Evolutionary conservation across 2,888 invertebrate species (phyloP).

Genomic region (Metallyticus violacea): DNA sequence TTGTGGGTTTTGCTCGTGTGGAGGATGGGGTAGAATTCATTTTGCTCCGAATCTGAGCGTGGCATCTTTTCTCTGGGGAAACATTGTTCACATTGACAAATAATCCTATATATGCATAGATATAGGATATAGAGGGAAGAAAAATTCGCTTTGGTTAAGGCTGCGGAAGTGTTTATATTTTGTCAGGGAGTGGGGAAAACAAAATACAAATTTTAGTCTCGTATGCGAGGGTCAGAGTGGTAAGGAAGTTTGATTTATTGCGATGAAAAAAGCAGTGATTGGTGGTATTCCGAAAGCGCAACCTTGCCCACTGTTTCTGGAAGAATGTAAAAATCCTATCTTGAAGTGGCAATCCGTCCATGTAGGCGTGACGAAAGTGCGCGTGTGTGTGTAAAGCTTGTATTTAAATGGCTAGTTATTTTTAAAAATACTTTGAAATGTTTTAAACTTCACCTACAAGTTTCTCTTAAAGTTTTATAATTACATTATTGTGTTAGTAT

Average conservation of each 20-base stretch:
- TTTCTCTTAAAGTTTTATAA: too few species aligned
- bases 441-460: too few species aligned
- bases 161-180: background rate
- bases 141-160: background rate
- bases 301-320: background rate
- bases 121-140: background rate
- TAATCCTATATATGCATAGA: conserved; percentile 1
- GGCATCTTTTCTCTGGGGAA: background rate
- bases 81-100: conserved; percentile 10
- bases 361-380: too few species aligned
- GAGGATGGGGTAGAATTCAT: conserved; percentile 1
- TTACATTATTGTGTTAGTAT: too few species aligned
- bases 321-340: background rate
- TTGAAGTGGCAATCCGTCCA: background rate
- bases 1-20: background rate
- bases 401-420: too few species aligned
- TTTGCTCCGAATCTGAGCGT: background rate
- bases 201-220: background rate
- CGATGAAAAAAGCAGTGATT: background rate
- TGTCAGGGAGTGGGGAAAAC: background rate
- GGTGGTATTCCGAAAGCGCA: background rate
- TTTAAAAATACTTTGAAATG: too few species aligned
- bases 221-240: background rate
- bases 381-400: too few species aligned
- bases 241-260: background rate